Evolutionary conservation across 2,888 invertebrate genomes (phyloP).

Genomic region (Acrobasis suavella): DNA sequence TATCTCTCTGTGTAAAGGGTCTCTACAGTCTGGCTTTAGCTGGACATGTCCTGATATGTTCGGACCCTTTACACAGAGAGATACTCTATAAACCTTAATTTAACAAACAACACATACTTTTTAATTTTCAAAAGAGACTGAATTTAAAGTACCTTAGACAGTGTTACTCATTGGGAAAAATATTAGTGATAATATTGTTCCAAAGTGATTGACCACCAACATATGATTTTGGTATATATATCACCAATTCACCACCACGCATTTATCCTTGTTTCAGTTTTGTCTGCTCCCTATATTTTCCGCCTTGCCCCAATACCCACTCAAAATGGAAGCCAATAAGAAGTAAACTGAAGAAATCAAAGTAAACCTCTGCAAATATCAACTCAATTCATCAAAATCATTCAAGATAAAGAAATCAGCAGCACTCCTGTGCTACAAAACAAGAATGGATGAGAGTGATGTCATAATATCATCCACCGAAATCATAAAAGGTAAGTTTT

Average conservation of each 20-base stretch:
- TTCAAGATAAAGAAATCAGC: slow-evolving; percentile 71
- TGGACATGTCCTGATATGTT: too few relatives aligned
- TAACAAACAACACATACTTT: too few relatives aligned
- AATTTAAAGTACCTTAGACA: too few relatives aligned
- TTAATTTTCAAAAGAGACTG: too few relatives aligned
- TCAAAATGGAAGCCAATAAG: slow-evolving; percentile 2
- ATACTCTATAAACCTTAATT: too few relatives aligned
- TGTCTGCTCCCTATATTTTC: not conserved
- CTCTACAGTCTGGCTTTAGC: too few relatives aligned
- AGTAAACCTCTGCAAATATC: not conserved
- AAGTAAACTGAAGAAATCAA: not conserved
- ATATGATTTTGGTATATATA: not conserved
- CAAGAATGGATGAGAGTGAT: slow-evolving; percentile 75
- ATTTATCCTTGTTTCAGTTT: not conserved
- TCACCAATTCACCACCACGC: not conserved
- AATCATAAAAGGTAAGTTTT: slow-evolving; percentile 84
- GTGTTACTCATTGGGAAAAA: too few relatives aligned
- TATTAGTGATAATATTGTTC: too few relatives aligned
- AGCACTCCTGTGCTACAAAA: slow-evolving; percentile 68
- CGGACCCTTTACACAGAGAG: too few relatives aligned
- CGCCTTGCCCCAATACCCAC: slow-evolving; percentile 2
- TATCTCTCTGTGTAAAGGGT: too few relatives aligned
- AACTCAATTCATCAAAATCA: slow-evolving; percentile 30
- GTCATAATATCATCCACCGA: slow-evolving; percentile 85
- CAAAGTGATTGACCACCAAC: too few relatives aligned